A percentile compares a stretch with the other conserved stretches of the same genome.
Evolutionary conservation across 2,797 vertebrate species (phyloP).

Genomic region (Chrysolophus pictus): DNA sequence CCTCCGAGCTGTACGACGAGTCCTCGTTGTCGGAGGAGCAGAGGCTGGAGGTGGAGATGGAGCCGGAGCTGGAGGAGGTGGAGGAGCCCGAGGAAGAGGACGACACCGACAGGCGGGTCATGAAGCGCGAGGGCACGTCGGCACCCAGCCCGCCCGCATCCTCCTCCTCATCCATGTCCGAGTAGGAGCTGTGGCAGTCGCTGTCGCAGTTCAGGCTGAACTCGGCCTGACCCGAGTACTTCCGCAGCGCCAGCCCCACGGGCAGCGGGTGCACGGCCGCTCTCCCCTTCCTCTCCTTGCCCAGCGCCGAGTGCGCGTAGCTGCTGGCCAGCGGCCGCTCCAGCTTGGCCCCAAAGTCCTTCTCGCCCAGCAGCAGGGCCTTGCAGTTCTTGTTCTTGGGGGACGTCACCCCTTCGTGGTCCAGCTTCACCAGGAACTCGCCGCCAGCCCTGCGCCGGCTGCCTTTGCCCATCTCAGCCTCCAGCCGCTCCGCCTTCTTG

Average conservation of each 20-base stretch:
- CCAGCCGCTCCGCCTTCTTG: conserved; percentile 77
- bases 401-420: conserved; percentile 97
- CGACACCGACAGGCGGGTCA: conserved; percentile 89
- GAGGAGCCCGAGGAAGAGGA: conserved; percentile 94
- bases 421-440: conserved; percentile 94
- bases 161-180: conserved; percentile 93
- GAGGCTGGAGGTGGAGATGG: conserved; percentile 93
- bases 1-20: conserved; percentile 96
- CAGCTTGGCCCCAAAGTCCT: conserved; percentile 81
- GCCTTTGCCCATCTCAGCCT: conserved; percentile 72
- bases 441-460: conserved; percentile 79
- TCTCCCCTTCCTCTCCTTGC: conserved; percentile 87
- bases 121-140: conserved; percentile 85
- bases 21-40: conserved; percentile 97
- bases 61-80: conserved; percentile 93
- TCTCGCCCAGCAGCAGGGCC: conserved; percentile 87
- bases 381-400: conserved; percentile 96
- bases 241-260: conserved; percentile 84
- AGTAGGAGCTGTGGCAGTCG: conserved; percentile 95
- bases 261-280: conserved; percentile 80
- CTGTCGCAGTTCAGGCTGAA: conserved; percentile 90
- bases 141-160: conserved; percentile 82
- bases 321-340: conserved; percentile 75
- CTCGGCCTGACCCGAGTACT: conserved; percentile 83
- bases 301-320: conserved; percentile 83